Percentiles rank a stretch among this genome's conserved stretches.
Conservation (phyloP, 1,140 invertebrate genomes). For the Drosophila sulfurigaster region DNA sequence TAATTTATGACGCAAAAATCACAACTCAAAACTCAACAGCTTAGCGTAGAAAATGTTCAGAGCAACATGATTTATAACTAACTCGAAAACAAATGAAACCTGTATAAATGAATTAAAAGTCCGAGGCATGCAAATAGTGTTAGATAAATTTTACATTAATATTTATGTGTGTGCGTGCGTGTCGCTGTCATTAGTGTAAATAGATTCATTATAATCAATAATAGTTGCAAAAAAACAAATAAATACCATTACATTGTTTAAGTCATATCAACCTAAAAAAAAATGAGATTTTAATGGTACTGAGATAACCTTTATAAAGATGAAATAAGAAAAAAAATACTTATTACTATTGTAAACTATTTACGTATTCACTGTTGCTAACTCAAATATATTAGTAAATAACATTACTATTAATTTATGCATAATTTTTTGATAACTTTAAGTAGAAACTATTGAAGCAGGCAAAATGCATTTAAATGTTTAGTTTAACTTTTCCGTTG, state of each 20-base stretch:
- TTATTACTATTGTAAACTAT: constrained; percentile 75
- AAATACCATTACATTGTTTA: constrained; percentile 72
- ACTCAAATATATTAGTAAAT: constrained; percentile 33
- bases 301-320: constrained; percentile 59
- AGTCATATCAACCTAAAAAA: constrained; percentile 72
- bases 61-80: constrained; percentile 1
- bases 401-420: constrained; percentile 5
- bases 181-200: constrained; percentile 17
- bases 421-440: constrained; percentile 9
- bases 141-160: constrained; percentile 13
- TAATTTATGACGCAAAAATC: constrained; percentile 18
- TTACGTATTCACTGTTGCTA: constrained; percentile 62
- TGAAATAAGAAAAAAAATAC: constrained; percentile 23
- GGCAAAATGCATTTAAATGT: constrained; percentile 71
- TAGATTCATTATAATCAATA: constrained; percentile 21
- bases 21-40: constrained; percentile 14
- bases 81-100: not conserved
- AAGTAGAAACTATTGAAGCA: constrained; percentile 31
- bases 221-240: constrained; percentile 43
- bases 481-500: constrained; percentile 54
- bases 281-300: constrained; percentile 77
- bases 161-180: constrained; percentile 7
- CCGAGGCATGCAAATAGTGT: constrained; percentile 12
- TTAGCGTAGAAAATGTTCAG: constrained; percentile 31
- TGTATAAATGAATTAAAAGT: constrained; percentile 18